Evolutionary conservation across 2,797 vertebrate species (phyloP).

Genomic region (Mus spretus): DNA sequence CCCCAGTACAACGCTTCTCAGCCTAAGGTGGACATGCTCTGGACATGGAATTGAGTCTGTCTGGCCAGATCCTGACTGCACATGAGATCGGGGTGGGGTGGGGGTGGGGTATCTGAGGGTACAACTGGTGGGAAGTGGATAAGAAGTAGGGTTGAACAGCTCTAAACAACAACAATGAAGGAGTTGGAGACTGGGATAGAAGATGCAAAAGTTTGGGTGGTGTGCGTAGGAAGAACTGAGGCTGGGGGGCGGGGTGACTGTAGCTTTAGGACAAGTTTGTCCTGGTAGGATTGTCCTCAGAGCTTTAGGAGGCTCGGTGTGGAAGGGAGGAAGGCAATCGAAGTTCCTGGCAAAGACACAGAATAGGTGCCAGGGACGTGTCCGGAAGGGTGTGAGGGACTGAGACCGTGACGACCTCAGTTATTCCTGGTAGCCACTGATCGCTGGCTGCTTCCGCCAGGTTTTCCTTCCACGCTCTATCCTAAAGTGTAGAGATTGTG

Average conservation of each 20-base stretch:
- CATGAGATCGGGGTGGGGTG: neutral
- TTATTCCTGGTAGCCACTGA: neutral
- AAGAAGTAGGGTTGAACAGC: neutral
- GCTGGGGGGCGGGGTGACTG: neutral
- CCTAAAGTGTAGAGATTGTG: neutral
- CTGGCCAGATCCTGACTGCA: neutral
- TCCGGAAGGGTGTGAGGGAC: neutral
- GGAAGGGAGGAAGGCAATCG: neutral
- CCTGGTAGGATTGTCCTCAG: neutral
- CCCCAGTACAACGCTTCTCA: neutral
- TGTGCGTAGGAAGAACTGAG: neutral
- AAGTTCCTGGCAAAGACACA: neutral
- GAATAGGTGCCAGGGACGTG: neutral
- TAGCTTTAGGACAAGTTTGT: neutral
- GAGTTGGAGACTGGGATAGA: accelerated
- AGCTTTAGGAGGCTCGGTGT: neutral
- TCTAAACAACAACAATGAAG: neutral
- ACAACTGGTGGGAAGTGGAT: neutral
- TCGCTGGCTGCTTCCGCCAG: neutral
- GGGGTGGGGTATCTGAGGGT: neutral
- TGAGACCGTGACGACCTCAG: neutral
- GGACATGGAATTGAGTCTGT: neutral
- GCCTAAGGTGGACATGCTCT: neutral
- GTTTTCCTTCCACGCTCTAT: neutral
- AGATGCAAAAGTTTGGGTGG: neutral